Evolutionary conservation across 1,140 invertebrate species (phyloP).

Genomic region (Cotesia vestalis): DNA sequence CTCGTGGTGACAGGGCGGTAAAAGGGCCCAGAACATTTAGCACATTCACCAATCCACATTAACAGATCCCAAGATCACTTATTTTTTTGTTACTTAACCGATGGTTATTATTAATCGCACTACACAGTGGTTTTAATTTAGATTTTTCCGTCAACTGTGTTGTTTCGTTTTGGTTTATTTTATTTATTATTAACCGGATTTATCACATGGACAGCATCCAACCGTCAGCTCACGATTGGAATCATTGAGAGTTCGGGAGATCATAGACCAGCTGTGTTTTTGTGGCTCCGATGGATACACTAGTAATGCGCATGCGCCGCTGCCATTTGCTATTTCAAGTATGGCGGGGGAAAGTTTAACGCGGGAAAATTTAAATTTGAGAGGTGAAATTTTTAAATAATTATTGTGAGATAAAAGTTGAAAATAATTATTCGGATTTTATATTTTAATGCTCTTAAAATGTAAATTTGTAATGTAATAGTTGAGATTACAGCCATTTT

Average conservation of each 20-base stretch:
- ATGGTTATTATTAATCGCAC: not conserved
- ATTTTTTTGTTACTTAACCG: not conserved
- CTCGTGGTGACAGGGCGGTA: slow-evolving; percentile 44
- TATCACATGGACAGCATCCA: slow-evolving; percentile 47
- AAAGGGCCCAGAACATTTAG: slow-evolving; percentile 36
- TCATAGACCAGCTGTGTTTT: slow-evolving; percentile 54
- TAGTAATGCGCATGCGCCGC: not conserved
- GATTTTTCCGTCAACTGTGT: not conserved
- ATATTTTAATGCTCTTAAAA: too few relatives aligned
- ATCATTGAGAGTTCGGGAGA: slow-evolving; percentile 32
- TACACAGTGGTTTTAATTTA: too few relatives aligned
- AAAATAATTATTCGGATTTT: too few relatives aligned
- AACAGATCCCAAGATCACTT: not conserved
- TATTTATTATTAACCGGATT: slow-evolving; percentile 14
- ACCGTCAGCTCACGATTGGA: slow-evolving; percentile 44
- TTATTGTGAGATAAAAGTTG: too few relatives aligned
- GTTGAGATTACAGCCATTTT: too few relatives aligned
- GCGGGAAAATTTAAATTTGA: too few relatives aligned
- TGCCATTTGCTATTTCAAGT: not conserved
- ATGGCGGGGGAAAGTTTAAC: too few relatives aligned
- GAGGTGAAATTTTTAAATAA: too few relatives aligned
- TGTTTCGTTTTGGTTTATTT: not conserved
- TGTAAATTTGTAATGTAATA: too few relatives aligned
- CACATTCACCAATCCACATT: not conserved
- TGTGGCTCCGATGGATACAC: slow-evolving; percentile 30